Base-by-base conservation (phyloP, 2,888 invertebrate genomes). In the Pediacus dermestoides region DNA sequence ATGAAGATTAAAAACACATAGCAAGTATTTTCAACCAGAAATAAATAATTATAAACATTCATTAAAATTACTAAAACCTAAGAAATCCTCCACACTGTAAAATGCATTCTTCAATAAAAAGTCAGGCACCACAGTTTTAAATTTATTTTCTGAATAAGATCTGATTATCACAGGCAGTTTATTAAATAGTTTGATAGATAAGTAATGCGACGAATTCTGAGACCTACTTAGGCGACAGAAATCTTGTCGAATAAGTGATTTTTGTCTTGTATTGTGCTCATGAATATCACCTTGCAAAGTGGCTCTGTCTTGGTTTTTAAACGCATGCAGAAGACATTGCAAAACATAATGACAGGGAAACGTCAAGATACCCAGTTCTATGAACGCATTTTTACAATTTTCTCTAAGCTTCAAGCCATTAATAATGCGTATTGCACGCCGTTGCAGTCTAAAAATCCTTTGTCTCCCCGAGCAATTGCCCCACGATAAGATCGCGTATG, bases 111-210 rank as follows among this genome's bases (percentile, higher is more conserved):
- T n/a, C 21, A 7, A 7, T 21, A 21, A 21, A 21, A 7, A 21
- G 7, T 21, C n/a, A 21, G n/a, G 6, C 6, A 21, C n/a, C n/a
- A 7, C n/a, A 7, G n/a, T 7, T 21, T 21, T 21, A 21, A 21
- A 21, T 7, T n/a, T 7, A 7, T 21, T 21, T 7, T 7, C 7
- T 21, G 21, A 7, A 7, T 7, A n/a, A 21, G 6, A 6, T 21
- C 21, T 21, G 6, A 21, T 21, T 6, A 7, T 21, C n/a, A n/a
- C 7, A 6, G 21, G 21, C 6, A 21, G 6, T 21, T 21, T 21
- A 21, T 21, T 21, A 21, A 21, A 21, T 7, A 21, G 21, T n/a
- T 21, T 21, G n/a, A 6, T 7, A n/a, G 21, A n/a, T 21, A 21
- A 7, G n/a, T 21, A 21, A 21, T 21, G 21, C 6, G 21, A n/a